Evolutionary conservation across 2,797 vertebrate genomes (phyloP).

Genomic region (Notamacropus eugenii): DNA sequence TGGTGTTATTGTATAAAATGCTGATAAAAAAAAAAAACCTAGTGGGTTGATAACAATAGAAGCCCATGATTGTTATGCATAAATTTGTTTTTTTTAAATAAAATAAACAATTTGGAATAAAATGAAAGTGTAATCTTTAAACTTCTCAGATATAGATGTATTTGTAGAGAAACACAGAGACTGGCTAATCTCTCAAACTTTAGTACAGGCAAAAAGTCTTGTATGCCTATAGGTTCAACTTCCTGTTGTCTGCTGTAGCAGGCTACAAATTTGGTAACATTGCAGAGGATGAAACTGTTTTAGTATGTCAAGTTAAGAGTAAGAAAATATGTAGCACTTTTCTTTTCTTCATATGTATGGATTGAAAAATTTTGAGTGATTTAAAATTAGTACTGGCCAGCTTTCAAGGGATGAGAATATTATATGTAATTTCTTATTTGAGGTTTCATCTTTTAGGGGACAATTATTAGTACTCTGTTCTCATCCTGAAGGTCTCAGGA

Average conservation of each 20-base stretch:
- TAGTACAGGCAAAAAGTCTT: not conserved
- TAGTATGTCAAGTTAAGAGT: not conserved
- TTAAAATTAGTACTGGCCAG: not conserved
- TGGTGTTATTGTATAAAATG: not conserved
- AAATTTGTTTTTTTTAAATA: not conserved
- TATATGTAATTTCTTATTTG: not conserved
- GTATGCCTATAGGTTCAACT: not conserved
- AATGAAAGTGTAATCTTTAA: not conserved
- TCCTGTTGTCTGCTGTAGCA: not conserved
- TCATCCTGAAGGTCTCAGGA: constrained; percentile 86
- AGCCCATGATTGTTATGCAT: not conserved
- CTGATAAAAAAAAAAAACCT: not conserved
- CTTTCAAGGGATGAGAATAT: not conserved
- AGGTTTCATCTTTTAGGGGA: constrained; percentile 86
- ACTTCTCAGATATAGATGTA: not conserved
- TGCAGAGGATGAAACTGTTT: not conserved
- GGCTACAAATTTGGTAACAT: not conserved
- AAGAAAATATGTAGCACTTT: not conserved
- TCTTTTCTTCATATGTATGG: not conserved
- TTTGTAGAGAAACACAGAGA: not conserved
- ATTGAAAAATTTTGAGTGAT: constrained; percentile 33
- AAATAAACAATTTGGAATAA: not conserved
- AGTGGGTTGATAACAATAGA: not conserved
- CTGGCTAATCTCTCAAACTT: not conserved
- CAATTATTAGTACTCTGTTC: constrained; percentile 93